These are phyloP conservation scores for Nezara viridula DNA, from an alignment of 2,888 invertebrate genomes.

Conservation along the genomic window DNA sequence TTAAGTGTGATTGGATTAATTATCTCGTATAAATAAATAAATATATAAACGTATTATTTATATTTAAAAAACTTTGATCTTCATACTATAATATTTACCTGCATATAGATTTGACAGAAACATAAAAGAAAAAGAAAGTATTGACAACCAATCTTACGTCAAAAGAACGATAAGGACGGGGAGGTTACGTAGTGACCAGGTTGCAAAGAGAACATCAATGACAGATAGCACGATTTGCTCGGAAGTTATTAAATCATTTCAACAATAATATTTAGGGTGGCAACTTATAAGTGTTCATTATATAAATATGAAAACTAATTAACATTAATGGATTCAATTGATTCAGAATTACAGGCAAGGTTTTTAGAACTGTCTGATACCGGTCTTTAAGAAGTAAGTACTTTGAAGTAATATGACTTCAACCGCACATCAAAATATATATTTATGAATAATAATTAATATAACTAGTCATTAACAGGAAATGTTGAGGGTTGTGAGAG, in stretches of 20 bases:
- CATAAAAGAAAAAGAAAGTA: not conserved
- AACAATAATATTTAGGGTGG: not conserved
- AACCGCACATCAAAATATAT: not conserved
- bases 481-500: not conserved
- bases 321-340: not conserved
- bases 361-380: not conserved
- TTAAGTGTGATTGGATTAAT: not conserved
- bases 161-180: not conserved
- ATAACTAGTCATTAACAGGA: too few species aligned
- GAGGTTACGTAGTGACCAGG: not conserved
- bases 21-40: not conserved
- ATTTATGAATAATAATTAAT: too few species aligned
- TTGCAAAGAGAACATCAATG: not conserved
- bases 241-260: not conserved
- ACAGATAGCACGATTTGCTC: not conserved
- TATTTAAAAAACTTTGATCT: not conserved
- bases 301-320: not conserved
- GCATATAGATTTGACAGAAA: not conserved
- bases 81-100: not conserved
- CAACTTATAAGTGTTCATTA: not conserved
- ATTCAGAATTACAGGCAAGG: not conserved
- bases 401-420: not conserved
- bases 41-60: not conserved
- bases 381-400: not conserved
- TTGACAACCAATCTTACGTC: not conserved